phyloP scores from a whole-genome alignment of 2,797 vertebrate genomes.

The Leptodactylus fallax region DNA sequence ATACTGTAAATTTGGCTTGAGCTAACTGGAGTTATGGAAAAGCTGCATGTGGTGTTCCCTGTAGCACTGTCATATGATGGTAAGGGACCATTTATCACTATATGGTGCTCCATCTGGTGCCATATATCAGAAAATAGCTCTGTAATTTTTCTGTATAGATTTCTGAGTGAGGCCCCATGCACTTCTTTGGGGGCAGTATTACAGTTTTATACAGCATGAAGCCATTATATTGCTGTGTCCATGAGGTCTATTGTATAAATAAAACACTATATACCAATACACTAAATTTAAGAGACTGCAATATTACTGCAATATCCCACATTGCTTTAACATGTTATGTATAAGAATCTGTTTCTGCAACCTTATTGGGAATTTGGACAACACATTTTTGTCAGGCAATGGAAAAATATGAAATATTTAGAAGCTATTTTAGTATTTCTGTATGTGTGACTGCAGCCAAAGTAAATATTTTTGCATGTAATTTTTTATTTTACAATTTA shows the following conservation, averaged over 20 bases:
- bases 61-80: too few relatives aligned
- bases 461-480: conserved; percentile 23
- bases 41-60: too few relatives aligned
- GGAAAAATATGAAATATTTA: neutral
- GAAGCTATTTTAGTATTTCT: neutral
- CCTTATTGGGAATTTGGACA: neutral
- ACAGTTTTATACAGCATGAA: neutral
- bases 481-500: conserved; percentile 19
- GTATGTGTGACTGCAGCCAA: neutral
- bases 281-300: neutral
- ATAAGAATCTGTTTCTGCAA: neutral
- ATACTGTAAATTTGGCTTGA: too few relatives aligned
- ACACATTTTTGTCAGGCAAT: neutral
- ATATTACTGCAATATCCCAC: too few relatives aligned
- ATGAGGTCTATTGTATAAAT: neutral
- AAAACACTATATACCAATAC: neutral
- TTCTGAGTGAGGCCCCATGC: neutral
- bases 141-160: neutral
- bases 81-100: neutral
- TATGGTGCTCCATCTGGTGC: too few relatives aligned
- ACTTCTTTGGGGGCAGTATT: neutral
- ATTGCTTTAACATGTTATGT: neutral
- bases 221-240: neutral
- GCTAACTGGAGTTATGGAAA: too few relatives aligned
- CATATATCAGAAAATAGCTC: neutral